Percentiles rank a stretch among this genome's conserved stretches.
Evolutionary conservation across 2,113 vertebrate species (phyloP).

Genomic region (Microcebus jonahi): DNA sequence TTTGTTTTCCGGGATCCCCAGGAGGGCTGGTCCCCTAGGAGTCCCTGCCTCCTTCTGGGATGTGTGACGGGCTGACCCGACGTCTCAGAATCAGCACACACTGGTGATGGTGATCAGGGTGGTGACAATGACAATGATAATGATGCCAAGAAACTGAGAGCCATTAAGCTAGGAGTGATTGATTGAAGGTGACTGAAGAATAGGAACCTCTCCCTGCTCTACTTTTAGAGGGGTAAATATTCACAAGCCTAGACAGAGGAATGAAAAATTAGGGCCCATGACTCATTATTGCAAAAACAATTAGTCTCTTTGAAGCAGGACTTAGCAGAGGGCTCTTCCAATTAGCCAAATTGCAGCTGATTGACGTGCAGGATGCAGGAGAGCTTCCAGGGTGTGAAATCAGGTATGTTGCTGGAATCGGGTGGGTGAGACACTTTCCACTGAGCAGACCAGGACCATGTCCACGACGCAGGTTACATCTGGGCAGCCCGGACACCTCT

Average conservation of each 20-base stretch:
- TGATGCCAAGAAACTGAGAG: not conserved
- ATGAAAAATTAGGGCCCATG: not conserved
- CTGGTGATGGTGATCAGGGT: not conserved
- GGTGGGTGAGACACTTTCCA: not conserved
- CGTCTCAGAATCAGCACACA: not conserved
- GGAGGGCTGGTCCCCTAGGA: not conserved
- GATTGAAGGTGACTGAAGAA: not conserved
- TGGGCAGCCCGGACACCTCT: not conserved
- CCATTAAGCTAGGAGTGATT: not conserved
- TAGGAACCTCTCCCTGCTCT: not conserved
- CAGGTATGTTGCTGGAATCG: not conserved
- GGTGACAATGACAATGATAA: not conserved
- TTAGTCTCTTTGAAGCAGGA: not conserved
- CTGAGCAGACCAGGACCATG: not conserved
- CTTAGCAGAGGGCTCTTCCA: not conserved
- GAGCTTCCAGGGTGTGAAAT: not conserved
- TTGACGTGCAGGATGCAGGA: not conserved
- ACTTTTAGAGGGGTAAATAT: not conserved
- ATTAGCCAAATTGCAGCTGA: not conserved
- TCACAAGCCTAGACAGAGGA: not conserved
- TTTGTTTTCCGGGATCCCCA: not conserved
- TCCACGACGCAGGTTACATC: not conserved
- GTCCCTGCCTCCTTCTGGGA: not conserved
- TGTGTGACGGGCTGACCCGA: not conserved
- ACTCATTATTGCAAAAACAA: not conserved